Evolutionary conservation across 2,888 invertebrate species (phyloP).

Genomic region (Megamerina dolium): DNA sequence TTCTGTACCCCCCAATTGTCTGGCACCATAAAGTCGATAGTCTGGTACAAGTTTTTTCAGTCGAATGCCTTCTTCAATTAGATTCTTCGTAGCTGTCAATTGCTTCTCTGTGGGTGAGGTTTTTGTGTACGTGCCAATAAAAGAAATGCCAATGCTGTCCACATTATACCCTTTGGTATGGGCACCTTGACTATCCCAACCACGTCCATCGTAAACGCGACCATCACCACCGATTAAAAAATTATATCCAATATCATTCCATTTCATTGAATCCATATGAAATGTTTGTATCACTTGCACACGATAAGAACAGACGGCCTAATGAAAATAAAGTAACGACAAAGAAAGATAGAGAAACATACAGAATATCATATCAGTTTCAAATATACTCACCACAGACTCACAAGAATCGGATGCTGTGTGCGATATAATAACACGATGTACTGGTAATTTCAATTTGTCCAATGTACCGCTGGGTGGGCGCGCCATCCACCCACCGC

Average conservation of each 20-base stretch:
- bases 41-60: slow-evolving; percentile 56
- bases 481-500: slow-evolving; percentile 64
- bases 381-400: slow-evolving; percentile 48
- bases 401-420: slow-evolving; percentile 60
- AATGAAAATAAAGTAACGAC: too few relatives aligned
- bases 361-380: too few relatives aligned
- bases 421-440: slow-evolving; percentile 58
- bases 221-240: slow-evolving; percentile 76
- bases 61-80: slow-evolving; percentile 60
- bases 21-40: slow-evolving; percentile 63
- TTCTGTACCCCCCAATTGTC: slow-evolving; percentile 60
- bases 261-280: slow-evolving; percentile 60
- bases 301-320: slow-evolving; percentile 56
- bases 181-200: slow-evolving; percentile 67
- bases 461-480: slow-evolving; percentile 51
- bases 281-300: slow-evolving; percentile 53
- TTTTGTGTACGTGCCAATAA: slow-evolving; percentile 63
- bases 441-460: slow-evolving; percentile 51
- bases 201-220: slow-evolving; percentile 64
- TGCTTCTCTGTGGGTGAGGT: slow-evolving; percentile 53
- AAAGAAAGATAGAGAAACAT: too few relatives aligned
- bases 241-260: slow-evolving; percentile 69
- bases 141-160: slow-evolving; percentile 63
- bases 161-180: slow-evolving; percentile 63
- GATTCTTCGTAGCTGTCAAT: slow-evolving; percentile 56